Conservation (phyloP, 2,797 vertebrate species). For the Danio tinwini region DNA sequence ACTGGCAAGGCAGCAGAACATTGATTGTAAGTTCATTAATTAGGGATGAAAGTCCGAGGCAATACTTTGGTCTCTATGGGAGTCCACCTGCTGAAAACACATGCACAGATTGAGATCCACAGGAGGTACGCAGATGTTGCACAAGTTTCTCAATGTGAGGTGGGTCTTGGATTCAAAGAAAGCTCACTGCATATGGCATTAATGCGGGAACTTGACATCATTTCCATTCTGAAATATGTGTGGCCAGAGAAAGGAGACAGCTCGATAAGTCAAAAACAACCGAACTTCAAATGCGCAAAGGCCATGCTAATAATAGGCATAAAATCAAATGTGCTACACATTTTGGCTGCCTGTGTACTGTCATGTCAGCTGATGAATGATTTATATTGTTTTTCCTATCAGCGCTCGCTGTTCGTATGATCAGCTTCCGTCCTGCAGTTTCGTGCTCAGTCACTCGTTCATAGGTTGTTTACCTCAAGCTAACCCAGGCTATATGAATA, state of each 20-base stretch:
- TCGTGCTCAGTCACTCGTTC: slow-evolving; percentile 26
- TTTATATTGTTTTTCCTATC: slow-evolving; percentile 71
- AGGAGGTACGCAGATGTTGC: slow-evolving; percentile 83
- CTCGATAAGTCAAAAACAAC: slow-evolving; percentile 55
- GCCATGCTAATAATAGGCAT: slow-evolving; percentile 66
- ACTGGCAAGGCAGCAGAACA: background rate
- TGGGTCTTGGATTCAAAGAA: slow-evolving; percentile 74
- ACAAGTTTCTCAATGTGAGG: slow-evolving; percentile 70
- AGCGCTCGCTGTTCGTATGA: slow-evolving; percentile 12
- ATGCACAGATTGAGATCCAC: slow-evolving; percentile 65
- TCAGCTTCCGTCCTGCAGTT: slow-evolving; percentile 52
- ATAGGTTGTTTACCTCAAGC: slow-evolving; percentile 27
- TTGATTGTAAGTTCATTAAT: slow-evolving; percentile 58
- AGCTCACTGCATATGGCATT: slow-evolving; percentile 75
- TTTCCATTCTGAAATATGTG: slow-evolving; percentile 71
- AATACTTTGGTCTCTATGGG: slow-evolving; percentile 56
- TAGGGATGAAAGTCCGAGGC: slow-evolving; percentile 51
- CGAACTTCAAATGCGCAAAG: slow-evolving; percentile 52
- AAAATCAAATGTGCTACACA: slow-evolving; percentile 70
- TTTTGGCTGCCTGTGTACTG: slow-evolving; percentile 58
- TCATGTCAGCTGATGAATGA: slow-evolving; percentile 69
- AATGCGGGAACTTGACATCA: slow-evolving; percentile 77
- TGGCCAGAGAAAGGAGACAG: slow-evolving; percentile 61
- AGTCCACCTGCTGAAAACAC: slow-evolving; percentile 67
- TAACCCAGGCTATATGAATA: slow-evolving; percentile 32